Evolutionary conservation across 2,888 invertebrate genomes (phyloP).

Genomic region (Agelastica alni): DNA sequence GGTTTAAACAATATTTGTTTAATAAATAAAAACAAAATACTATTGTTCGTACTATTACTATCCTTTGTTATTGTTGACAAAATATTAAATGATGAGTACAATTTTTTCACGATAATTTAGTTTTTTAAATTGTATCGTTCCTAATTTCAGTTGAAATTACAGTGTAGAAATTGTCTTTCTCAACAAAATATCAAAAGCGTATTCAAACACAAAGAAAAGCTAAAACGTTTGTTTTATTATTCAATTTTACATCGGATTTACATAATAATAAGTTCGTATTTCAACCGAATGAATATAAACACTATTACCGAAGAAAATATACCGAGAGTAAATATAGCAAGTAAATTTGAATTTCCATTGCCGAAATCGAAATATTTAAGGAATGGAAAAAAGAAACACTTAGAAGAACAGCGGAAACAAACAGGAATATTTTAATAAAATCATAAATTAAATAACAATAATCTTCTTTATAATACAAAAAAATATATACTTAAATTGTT

Average conservation of each 20-base stretch:
- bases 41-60: not conserved
- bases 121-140: too few species aligned
- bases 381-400: too few species aligned
- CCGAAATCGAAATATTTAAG: not conserved
- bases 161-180: constrained; percentile 10
- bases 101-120: too few species aligned
- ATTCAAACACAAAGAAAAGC: constrained; percentile 19
- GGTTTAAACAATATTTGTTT: constrained; percentile 27
- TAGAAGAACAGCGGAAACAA: too few species aligned
- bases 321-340: constrained; percentile 10
- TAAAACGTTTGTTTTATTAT: constrained; percentile 29
- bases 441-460: too few species aligned
- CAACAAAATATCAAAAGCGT: constrained; percentile 15
- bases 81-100: too few species aligned
- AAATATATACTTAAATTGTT: too few species aligned
- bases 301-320: constrained; percentile 12
- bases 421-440: too few species aligned
- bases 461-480: too few species aligned
- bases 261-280: constrained; percentile 23
- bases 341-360: not conserved
- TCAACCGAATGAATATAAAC: constrained; percentile 16
- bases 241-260: constrained; percentile 24
- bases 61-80: not conserved
- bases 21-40: not conserved
- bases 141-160: not conserved